Conservation (phyloP, 2,113 vertebrate genomes). For the Bos indicus region DNA sequence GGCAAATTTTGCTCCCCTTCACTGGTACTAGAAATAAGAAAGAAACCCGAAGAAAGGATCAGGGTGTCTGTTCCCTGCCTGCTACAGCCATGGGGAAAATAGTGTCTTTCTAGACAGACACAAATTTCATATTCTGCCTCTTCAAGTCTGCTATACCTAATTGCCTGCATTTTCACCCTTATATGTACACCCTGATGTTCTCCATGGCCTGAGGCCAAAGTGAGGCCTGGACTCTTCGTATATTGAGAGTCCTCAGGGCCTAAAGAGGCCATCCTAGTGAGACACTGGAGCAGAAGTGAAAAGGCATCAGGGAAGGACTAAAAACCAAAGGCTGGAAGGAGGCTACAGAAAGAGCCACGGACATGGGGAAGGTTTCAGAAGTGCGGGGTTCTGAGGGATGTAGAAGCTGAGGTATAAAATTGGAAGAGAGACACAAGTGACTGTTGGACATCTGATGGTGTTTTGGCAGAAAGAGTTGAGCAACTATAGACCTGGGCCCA, state of each 20-base stretch:
- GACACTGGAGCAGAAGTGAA: background rate
- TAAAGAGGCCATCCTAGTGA: background rate
- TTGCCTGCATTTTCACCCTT: background rate
- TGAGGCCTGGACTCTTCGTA: background rate
- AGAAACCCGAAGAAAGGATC: background rate
- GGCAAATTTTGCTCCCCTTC: background rate
- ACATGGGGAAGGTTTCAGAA: background rate
- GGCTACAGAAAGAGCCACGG: background rate
- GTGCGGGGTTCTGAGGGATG: background rate
- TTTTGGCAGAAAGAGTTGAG: background rate
- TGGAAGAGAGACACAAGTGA: background rate
- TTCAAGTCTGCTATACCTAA: background rate
- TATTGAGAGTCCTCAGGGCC: background rate
- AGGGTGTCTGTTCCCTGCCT: background rate
- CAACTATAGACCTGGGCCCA: background rate
- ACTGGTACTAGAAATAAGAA: background rate
- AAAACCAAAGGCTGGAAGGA: background rate
- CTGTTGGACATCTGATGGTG: background rate
- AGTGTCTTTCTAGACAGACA: background rate
- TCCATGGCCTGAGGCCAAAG: background rate
- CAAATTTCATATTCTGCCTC: background rate
- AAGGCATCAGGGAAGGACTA: background rate
- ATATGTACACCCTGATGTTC: background rate
- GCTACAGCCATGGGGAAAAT: background rate
- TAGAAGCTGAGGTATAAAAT: background rate